These are phyloP conservation scores for Lypha dubia DNA, from an alignment of 2,888 invertebrate genomes.

Conservation along the genomic window DNA sequence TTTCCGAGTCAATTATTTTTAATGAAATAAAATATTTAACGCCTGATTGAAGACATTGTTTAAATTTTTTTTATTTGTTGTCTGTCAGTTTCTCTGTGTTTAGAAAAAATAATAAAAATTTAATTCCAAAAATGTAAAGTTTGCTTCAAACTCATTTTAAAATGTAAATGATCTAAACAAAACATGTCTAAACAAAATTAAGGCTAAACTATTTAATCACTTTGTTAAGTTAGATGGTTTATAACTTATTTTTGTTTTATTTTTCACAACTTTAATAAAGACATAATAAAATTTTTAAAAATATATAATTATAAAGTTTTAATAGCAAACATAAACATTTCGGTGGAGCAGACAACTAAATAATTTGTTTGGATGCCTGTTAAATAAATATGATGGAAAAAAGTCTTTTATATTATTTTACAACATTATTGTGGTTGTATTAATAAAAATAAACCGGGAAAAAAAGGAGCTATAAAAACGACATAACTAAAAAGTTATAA, in stretches of 20 bases:
- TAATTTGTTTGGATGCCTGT: conserved; percentile 46
- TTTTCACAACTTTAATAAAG: conserved; percentile 59
- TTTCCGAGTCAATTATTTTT: too few relatives aligned
- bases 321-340: neutral
- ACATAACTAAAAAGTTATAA: conserved; percentile 44
- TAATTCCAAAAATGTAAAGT: too few relatives aligned
- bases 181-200: too few relatives aligned
- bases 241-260: conserved; percentile 13
- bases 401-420: conserved; percentile 4
- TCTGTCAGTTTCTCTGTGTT: too few relatives aligned
- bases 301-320: conserved; percentile 52
- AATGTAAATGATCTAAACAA: too few relatives aligned
- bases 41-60: too few relatives aligned
- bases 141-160: too few relatives aligned
- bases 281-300: conserved; percentile 59
- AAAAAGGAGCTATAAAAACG: conserved; percentile 50
- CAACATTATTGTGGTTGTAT: neutral
- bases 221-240: conserved; percentile 17
- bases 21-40: too few relatives aligned
- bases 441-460: conserved; percentile 22
- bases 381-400: conserved; percentile 9
- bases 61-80: too few relatives aligned
- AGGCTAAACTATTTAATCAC: conserved; percentile 18
- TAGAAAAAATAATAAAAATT: too few relatives aligned
- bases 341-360: conserved; percentile 18